These are phyloP conservation scores for Lasiurus borealis DNA, from an alignment of 2,113 vertebrate species.

Conservation along the genomic window DNA sequence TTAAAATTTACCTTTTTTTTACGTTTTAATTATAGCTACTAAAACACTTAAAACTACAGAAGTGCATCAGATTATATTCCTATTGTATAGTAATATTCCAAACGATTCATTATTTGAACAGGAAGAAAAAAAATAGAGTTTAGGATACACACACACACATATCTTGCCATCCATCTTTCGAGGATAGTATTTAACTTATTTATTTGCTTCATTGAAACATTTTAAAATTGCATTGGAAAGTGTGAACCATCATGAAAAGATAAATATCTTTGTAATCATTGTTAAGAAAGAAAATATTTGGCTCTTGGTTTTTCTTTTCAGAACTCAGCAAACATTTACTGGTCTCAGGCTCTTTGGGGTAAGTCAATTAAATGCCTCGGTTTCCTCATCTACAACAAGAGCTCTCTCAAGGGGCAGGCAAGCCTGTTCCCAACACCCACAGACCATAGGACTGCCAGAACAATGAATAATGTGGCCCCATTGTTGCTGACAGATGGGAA, in stretches of 20 bases:
- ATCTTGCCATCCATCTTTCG: neutral
- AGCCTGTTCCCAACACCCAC: neutral
- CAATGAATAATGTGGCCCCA: conserved; percentile 60
- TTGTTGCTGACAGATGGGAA: conserved; percentile 74
- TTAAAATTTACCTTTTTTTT: neutral
- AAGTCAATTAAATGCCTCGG: conserved; percentile 37
- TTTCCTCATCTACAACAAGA: conserved; percentile 48
- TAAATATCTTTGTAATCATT: neutral
- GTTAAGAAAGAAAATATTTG: neutral
- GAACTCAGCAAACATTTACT: neutral
- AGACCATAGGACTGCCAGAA: neutral
- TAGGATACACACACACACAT: neutral
- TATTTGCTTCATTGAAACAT: conserved; percentile 56
- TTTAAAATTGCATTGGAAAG: conserved; percentile 26
- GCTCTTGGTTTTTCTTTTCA: neutral
- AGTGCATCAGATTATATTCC: neutral
- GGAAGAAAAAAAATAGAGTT: neutral
- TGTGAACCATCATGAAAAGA: neutral
- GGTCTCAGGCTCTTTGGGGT: neutral
- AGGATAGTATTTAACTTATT: neutral
- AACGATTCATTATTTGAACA: neutral
- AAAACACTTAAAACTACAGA: neutral
- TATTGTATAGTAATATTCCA: neutral
- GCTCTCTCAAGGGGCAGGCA: neutral
- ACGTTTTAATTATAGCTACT: neutral